Percentiles rank a stretch among this genome's conserved stretches.
These are phyloP conservation scores for Pinna nobilis DNA, from an alignment of 1,140 invertebrate genomes.

Conservation along the genomic window DNA sequence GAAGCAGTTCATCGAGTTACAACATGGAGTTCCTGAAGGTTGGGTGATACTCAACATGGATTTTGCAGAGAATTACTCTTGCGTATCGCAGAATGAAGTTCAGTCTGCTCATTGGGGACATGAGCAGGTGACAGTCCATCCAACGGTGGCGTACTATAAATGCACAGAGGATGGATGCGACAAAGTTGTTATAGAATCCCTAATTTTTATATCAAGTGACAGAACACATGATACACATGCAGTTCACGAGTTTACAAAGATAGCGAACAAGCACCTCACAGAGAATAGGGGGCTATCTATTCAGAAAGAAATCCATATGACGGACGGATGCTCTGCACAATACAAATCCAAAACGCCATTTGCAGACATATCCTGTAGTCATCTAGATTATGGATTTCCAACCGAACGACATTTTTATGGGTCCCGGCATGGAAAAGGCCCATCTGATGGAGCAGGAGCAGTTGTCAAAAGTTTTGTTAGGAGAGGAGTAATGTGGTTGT, in stretches of 20 bases:
- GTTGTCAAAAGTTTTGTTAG: conserved; percentile 4
- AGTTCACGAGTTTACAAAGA: conserved; percentile 2
- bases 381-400: conserved; percentile 3
- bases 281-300: conserved; percentile 9
- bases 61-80: conserved; percentile 35
- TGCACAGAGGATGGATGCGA: not conserved
- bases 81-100: conserved; percentile 29
- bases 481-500: conserved; percentile 22
- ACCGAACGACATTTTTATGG: conserved; percentile 29
- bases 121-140: conserved; percentile 32
- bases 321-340: conserved; percentile 27
- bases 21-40: not conserved
- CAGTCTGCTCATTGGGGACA: conserved; percentile 29
- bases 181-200: not conserved
- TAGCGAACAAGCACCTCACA: not conserved
- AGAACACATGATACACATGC: conserved; percentile 25
- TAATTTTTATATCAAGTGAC: conserved; percentile 16
- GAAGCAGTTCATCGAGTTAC: conserved; percentile 5
- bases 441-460: conserved; percentile 30
- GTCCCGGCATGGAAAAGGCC: conserved; percentile 31
- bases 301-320: conserved; percentile 12
- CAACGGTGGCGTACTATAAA: conserved; percentile 15
- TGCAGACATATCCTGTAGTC: conserved; percentile 1
- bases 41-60: conserved; percentile 12
- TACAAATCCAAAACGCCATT: conserved; percentile 27